A percentile compares a stretch with the other conserved stretches of the same genome.
These are phyloP conservation scores for Pseudochirops corinnae DNA, from an alignment of 2,797 vertebrate species.

Conservation along the genomic window DNA sequence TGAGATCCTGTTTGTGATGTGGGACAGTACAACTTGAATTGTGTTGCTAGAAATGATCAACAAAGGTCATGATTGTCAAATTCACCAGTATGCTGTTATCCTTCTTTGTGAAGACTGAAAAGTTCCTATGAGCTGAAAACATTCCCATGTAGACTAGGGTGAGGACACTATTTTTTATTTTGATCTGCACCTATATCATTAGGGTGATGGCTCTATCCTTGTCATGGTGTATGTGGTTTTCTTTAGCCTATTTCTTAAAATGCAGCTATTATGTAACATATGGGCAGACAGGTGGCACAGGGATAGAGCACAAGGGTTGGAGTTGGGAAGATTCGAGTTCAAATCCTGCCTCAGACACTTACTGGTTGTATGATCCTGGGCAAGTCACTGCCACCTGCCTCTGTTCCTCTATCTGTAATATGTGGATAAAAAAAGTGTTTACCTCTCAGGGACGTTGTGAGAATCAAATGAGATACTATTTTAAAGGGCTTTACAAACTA, in stretches of 20 bases:
- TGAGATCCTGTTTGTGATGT: background rate
- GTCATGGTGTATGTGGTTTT: background rate
- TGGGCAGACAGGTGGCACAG: background rate
- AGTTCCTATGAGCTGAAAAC: background rate
- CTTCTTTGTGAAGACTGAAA: background rate
- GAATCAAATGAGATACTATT: conserved; percentile 8
- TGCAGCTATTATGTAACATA: background rate
- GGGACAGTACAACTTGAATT: background rate
- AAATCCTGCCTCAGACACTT: background rate
- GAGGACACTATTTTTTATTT: background rate
- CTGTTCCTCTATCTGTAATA: background rate
- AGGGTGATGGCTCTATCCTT: background rate
- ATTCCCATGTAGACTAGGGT: background rate
- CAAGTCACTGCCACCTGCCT: background rate
- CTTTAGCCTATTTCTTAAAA: background rate
- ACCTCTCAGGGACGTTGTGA: background rate
- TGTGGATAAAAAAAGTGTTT: background rate
- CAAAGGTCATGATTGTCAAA: background rate
- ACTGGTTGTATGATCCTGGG: background rate
- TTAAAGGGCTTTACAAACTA: background rate
- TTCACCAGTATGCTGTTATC: background rate
- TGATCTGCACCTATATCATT: background rate
- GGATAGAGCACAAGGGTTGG: background rate
- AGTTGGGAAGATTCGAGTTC: background rate
- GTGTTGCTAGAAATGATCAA: background rate